Base-by-base conservation (phyloP, 2,797 vertebrate genomes). In the Thripadectes ignobilis region DNA sequence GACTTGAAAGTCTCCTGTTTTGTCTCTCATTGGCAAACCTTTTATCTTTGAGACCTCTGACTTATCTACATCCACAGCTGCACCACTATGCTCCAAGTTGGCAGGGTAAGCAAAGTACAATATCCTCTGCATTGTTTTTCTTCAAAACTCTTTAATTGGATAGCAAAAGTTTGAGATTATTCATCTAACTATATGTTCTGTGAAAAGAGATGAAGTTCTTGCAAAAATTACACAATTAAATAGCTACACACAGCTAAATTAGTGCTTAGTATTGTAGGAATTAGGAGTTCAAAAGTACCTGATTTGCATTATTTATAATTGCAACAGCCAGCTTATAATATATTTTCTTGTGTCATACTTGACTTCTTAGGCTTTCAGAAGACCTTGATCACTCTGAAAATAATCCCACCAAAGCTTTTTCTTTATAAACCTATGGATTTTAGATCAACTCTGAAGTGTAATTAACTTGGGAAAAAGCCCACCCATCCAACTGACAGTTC, bases 401-500 rank as follows among this genome's bases (percentile, higher is more conserved):
- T 95, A 91, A 97, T 87, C 87, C 61, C 45, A 66, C 74, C 41
- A 93, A 96, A 95, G 55, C 51, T 72, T 87, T 92, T 55, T 78
- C 82, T 43, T 86, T 88, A 77, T 52, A 93, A 90, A 93, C 67
- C 65, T 85, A 27, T 91, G 88, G 85, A 61, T 95, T 76, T 73
- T 83, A 92, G 29, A 91, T 87, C 63, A 94, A 79, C 55, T 52
- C 36, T 89, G 52, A 93, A 96, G 58, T n/a, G 34, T 90, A 87
- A 94, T 94, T 94, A 92, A 65, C 52, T 87, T 39, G 85, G 62
- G 59, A 58, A 89, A 89, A 84, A 90, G 32, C 26, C 76, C 65
- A 79, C 80, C 63, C 39, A 62, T 66, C 84, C 68, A 54, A 88
- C 14, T 74, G 61, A 78, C 66, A 62, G 20, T 68, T 81, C 43